phyloP scores from a whole-genome alignment of 2,797 vertebrate genomes.

The Odontamblyopus rebecca region DNA sequence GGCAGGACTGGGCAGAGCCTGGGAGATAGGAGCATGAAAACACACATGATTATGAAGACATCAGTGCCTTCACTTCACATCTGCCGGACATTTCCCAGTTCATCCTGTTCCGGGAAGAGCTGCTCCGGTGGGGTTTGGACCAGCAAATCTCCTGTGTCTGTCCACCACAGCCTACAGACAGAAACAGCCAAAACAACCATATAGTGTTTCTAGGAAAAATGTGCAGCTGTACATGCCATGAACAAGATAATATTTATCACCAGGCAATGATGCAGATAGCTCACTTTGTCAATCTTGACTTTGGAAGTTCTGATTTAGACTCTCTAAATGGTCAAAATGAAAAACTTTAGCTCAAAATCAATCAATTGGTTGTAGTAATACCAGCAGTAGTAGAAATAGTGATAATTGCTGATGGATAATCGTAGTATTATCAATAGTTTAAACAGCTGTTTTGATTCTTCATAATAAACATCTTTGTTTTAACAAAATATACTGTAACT shows the following conservation, averaged over 20 bases:
- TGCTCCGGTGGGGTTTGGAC: slow-evolving; percentile 37
- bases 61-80: slow-evolving; percentile 71
- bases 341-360: neutral
- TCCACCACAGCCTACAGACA: slow-evolving; percentile 29
- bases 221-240: slow-evolving; percentile 7
- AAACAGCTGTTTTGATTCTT: no score
- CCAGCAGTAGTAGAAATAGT: neutral
- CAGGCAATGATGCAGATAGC: neutral
- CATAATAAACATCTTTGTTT: no score
- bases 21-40: slow-evolving; percentile 34
- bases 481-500: no score
- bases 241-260: neutral
- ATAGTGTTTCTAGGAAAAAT: slow-evolving; percentile 18
- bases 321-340: neutral
- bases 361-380: neutral
- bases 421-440: no score
- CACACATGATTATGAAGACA: slow-evolving; percentile 73
- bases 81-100: slow-evolving; percentile 55
- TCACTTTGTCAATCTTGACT: neutral
- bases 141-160: slow-evolving; percentile 30
- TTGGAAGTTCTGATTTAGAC: neutral
- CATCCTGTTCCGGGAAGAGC: slow-evolving; percentile 52
- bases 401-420: neutral
- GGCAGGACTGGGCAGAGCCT: slow-evolving; percentile 21
- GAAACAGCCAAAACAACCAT: slow-evolving; percentile 44